A percentile compares a stretch with the other conserved stretches of the same genome.
Conservation (phyloP, 2,888 invertebrate genomes). For the Orgyia antiqua region DNA sequence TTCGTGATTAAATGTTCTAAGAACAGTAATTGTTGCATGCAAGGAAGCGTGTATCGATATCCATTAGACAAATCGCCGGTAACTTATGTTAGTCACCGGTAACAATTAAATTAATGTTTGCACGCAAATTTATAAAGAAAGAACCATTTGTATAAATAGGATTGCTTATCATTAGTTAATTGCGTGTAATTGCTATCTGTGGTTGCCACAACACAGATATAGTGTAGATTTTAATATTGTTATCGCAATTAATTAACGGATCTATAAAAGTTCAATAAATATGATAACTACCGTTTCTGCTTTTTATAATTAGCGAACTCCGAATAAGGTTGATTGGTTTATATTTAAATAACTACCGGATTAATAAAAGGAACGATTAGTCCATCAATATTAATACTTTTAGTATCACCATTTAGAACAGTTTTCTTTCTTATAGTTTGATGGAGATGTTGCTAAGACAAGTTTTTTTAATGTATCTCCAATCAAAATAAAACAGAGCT, state of each 20-base stretch:
- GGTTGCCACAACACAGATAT: slow-evolving; percentile 41
- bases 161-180: slow-evolving; percentile 43
- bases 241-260: slow-evolving; percentile 37
- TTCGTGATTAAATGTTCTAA: slow-evolving; percentile 39
- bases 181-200: slow-evolving; percentile 38
- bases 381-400: slow-evolving; percentile 13
- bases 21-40: slow-evolving; percentile 32
- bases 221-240: slow-evolving; percentile 37
- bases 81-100: slow-evolving; percentile 45
- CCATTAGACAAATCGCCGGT: slow-evolving; percentile 59
- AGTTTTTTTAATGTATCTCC: slow-evolving; percentile 7
- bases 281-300: slow-evolving; percentile 33
- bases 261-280: slow-evolving; percentile 32
- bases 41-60: slow-evolving; percentile 49
- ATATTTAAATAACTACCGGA: slow-evolving; percentile 27
- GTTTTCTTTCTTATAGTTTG: slow-evolving; percentile 6
- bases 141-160: slow-evolving; percentile 55
- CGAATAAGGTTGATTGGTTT: slow-evolving; percentile 23
- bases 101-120: slow-evolving; percentile 63
- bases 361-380: slow-evolving; percentile 25
- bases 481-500: slow-evolving; percentile 6
- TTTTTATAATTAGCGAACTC: slow-evolving; percentile 29
- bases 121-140: slow-evolving; percentile 60
- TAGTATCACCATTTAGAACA: slow-evolving; percentile 13
- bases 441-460: background rate